phyloP scores from a whole-genome alignment of 2,113 vertebrate species.

The Lampris incognitus region DNA sequence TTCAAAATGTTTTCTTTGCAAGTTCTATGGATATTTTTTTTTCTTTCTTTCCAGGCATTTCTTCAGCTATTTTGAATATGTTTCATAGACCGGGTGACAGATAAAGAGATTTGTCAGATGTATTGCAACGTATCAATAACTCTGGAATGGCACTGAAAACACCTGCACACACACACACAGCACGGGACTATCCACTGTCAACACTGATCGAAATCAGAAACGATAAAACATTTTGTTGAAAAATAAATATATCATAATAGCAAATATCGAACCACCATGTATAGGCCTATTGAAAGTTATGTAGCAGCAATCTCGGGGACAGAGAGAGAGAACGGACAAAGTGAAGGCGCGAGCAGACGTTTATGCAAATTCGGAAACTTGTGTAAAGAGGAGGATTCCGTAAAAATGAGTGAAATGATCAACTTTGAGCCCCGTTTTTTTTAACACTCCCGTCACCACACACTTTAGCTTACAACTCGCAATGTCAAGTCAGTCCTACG shows the following conservation, averaged over 20 bases:
- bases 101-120: slow-evolving; percentile 45
- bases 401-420: slow-evolving; percentile 30
- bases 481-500: too few species aligned
- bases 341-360: slow-evolving; percentile 46
- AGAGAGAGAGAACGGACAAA: slow-evolving; percentile 11
- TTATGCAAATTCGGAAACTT: slow-evolving; percentile 27
- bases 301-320: slow-evolving; percentile 51
- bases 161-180: slow-evolving; percentile 61
- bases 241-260: slow-evolving; percentile 5
- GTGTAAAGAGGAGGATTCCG: slow-evolving; percentile 26
- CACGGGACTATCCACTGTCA: slow-evolving; percentile 74
- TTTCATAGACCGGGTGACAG: slow-evolving; percentile 39
- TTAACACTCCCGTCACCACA: too few species aligned
- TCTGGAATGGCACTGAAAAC: slow-evolving; percentile 48
- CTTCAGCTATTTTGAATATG: slow-evolving; percentile 48
- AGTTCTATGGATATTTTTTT: background rate
- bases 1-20: too few species aligned
- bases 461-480: too few species aligned
- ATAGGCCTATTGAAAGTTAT: slow-evolving; percentile 21
- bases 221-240: slow-evolving; percentile 9
- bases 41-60: slow-evolving; percentile 34
- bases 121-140: slow-evolving; percentile 21
- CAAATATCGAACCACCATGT: slow-evolving; percentile 37
- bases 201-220: slow-evolving; percentile 71
- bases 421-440: background rate